phyloP scores from a whole-genome alignment of 2,888 invertebrate genomes.

The Crossocerus cetratus region DNA sequence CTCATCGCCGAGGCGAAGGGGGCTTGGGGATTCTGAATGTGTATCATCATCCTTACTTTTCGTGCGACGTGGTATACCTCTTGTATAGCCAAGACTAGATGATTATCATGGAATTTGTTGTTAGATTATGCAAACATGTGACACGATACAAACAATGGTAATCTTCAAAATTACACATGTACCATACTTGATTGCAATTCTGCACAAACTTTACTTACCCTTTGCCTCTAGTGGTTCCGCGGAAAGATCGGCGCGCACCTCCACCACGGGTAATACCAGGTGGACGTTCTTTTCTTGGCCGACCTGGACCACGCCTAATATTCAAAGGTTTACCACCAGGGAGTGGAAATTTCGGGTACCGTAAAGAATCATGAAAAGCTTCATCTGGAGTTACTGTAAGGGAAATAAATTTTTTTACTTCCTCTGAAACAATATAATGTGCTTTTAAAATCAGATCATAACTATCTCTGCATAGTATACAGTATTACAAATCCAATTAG shows the following conservation, averaged over 20 bases:
- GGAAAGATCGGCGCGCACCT: slow-evolving; percentile 69
- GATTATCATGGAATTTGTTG: background rate
- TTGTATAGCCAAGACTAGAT: slow-evolving; percentile 72
- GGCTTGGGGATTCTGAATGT: slow-evolving; percentile 76
- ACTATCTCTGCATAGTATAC: slow-evolving; percentile 12
- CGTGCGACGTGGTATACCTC: slow-evolving; percentile 76
- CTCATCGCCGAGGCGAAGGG: slow-evolving; percentile 73
- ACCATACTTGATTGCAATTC: background rate
- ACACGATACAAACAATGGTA: background rate
- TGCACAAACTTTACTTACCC: slow-evolving; percentile 58
- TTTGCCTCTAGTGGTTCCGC: slow-evolving; percentile 73
- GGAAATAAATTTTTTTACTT: slow-evolving; percentile 45
- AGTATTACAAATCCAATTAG: slow-evolving; percentile 44
- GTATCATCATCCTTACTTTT: slow-evolving; percentile 77
- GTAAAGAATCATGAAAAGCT: slow-evolving; percentile 83
- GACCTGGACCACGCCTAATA: slow-evolving; percentile 86
- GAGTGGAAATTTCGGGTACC: slow-evolving; percentile 78
- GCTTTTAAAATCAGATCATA: slow-evolving; percentile 20
- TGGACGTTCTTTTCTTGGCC: slow-evolving; percentile 87
- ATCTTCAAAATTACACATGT: background rate
- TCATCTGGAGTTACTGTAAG: slow-evolving; percentile 79
- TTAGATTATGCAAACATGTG: slow-evolving; percentile 2
- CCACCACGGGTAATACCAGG: slow-evolving; percentile 76
- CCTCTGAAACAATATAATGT: slow-evolving; percentile 39
- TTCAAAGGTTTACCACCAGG: slow-evolving; percentile 81